Conservation (phyloP, 2,113 vertebrate genomes). For the Crotalus horridus region DNA sequence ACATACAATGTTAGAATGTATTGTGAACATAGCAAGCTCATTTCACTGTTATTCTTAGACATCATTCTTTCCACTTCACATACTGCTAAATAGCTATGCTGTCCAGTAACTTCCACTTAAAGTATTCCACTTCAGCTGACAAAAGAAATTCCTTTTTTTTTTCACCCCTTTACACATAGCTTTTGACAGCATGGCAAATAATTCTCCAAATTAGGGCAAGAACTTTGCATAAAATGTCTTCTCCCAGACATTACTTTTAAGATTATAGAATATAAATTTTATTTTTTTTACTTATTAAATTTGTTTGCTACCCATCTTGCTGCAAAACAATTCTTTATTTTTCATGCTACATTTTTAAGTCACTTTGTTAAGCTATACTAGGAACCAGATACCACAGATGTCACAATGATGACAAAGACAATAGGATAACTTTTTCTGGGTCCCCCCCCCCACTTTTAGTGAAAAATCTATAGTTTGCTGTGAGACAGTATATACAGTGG, state of each 20-base stretch:
- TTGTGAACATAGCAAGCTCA: constrained; percentile 5
- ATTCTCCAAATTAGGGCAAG: neutral
- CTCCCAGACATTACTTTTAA: neutral
- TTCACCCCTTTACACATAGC: neutral
- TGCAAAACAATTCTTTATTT: neutral
- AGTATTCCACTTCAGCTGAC: neutral
- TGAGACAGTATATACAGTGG: neutral
- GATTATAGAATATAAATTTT: neutral
- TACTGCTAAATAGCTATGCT: neutral
- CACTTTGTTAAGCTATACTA: neutral
- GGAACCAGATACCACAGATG: neutral
- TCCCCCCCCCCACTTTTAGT: neutral
- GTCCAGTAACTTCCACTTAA: neutral
- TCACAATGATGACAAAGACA: neutral
- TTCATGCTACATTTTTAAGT: neutral
- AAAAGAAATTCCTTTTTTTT: neutral
- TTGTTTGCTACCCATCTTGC: neutral
- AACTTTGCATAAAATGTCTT: neutral
- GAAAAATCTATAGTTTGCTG: neutral
- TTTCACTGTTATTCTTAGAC: neutral
- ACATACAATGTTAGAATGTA: neutral
- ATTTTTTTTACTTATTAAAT: neutral
- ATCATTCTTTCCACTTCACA: neutral
- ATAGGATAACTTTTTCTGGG: neutral
- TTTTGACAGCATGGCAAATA: neutral